Evolutionary conservation across 2,797 vertebrate species (phyloP), one percentile per base, ranked within the genome.

Genomic region (Lutjanus campechanus): DNA sequence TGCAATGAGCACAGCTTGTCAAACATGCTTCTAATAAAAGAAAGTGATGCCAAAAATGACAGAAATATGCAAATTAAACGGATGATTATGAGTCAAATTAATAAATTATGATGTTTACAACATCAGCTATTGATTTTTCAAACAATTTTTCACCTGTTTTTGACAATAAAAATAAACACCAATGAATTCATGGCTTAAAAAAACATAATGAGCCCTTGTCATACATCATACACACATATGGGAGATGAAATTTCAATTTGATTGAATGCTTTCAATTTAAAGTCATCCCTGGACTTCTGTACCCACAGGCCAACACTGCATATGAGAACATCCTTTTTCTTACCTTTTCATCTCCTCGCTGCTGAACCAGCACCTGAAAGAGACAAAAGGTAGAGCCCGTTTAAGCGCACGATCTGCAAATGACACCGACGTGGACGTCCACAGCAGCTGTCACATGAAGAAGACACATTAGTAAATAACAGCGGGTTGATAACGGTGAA

Each of bases 381-480:
- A 77, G 54, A 83, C 79, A 12, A 59, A 66, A 83, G 67, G 65
- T 70, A 11, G 50, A 47, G 69, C 62, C 53, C 65, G 11, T 76
- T 66, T 73, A 29, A 72, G 68, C 3, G n/a, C 56, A 66, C 19
- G 55, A 9, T 69, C 73, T 11, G 44, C 19, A 46, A 46, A 47
- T 19, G 76, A 63, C 51, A 19, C 47, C 5, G 70, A 76, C 58
- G 8, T 25, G n/a, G 69, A 69, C 69, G 47, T 69, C 41, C 73
- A 64, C 75, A 19, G 73, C 20, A 25, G 80, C 76, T 86, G 85
- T 90, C 89, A 79, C 88, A 81, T 62, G 75, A 79, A 81, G 81
- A 91, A 95, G 93, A 94, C 88, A 47, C 84, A 86, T 89, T 80
- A 92, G 93, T 95, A 94, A 95, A 96, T 95, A 96, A 95, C 91